A percentile compares a stretch with the other conserved stretches of the same genome.
phyloP scores from a whole-genome alignment of 2,797 vertebrate species.

The Melanotaenia parkinsoni region DNA sequence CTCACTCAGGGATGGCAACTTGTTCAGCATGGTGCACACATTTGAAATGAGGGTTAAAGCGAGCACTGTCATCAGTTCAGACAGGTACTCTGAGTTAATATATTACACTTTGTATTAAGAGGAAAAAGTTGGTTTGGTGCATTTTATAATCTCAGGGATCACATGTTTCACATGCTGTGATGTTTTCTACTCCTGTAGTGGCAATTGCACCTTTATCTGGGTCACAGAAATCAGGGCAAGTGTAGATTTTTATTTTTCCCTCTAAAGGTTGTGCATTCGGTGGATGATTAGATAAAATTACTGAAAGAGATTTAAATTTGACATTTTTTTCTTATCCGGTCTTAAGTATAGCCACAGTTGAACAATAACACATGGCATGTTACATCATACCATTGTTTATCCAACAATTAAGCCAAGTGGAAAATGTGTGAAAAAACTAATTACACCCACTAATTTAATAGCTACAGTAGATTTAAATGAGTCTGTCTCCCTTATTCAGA shows the following conservation, averaged over 20 bases:
- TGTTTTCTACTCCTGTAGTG: neutral
- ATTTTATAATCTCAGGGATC: neutral
- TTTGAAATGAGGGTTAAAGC: constrained; percentile 17
- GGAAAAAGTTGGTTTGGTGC: constrained; percentile 7
- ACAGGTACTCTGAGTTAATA: constrained; percentile 1
- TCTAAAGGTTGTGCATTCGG: neutral
- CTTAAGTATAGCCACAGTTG: too few species aligned
- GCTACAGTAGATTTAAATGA: neutral
- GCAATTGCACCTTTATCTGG: neutral
- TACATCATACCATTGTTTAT: neutral
- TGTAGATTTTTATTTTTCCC: neutral
- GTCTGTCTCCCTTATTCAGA: neutral
- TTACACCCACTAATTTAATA: neutral
- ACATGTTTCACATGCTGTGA: neutral
- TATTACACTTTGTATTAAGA: neutral
- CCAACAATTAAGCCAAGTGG: neutral
- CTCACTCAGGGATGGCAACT: neutral
- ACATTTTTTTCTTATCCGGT: too few species aligned
- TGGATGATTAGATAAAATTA: neutral
- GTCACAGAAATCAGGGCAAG: neutral
- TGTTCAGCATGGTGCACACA: neutral
- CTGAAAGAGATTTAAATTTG: neutral
- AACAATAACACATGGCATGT: neutral
- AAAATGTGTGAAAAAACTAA: too few species aligned
- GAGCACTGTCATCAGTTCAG: neutral